A percentile compares a stretch with the other conserved stretches of the same genome.
These are phyloP conservation scores for Bryconaethiops microstoma DNA, from an alignment of 2,797 vertebrate genomes.

Conservation along the genomic window DNA sequence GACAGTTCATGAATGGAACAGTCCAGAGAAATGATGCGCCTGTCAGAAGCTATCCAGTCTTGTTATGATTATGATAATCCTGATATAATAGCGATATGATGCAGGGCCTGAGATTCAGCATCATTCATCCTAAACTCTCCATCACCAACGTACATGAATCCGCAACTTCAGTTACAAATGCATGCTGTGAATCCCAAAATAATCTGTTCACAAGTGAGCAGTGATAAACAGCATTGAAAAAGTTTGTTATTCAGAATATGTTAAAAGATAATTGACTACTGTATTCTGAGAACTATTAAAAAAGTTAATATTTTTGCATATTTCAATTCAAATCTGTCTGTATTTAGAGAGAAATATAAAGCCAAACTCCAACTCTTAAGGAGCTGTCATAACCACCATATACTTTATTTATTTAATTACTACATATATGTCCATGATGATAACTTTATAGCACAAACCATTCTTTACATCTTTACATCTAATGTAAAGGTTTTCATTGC, in stretches of 20 bases:
- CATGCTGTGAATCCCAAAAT: background rate
- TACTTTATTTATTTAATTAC: background rate
- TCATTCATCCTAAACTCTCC: background rate
- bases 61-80: slow-evolving; percentile 38
- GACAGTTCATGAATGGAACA: slow-evolving; percentile 42
- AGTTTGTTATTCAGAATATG: too few species aligned
- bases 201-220: background rate
- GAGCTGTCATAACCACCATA: background rate
- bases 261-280: too few species aligned
- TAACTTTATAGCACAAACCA: too few species aligned
- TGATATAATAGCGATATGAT: slow-evolving; percentile 37
- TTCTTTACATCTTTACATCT: too few species aligned
- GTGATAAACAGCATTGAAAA: too few species aligned
- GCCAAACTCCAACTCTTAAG: background rate
- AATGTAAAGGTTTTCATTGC: too few species aligned
- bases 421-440: too few species aligned
- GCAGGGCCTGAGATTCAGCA: slow-evolving; percentile 17
- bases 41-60: slow-evolving; percentile 49
- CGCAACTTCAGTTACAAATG: background rate
- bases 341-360: too few species aligned
- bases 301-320: too few species aligned
- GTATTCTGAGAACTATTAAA: too few species aligned
- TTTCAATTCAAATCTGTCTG: too few species aligned
- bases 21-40: slow-evolving; percentile 37
- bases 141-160: background rate